A percentile compares a stretch with the other conserved stretches of the same genome.
These are phyloP conservation scores for Drosophila repletoides DNA, from an alignment of 1,140 invertebrate genomes.

Conservation along the genomic window DNA sequence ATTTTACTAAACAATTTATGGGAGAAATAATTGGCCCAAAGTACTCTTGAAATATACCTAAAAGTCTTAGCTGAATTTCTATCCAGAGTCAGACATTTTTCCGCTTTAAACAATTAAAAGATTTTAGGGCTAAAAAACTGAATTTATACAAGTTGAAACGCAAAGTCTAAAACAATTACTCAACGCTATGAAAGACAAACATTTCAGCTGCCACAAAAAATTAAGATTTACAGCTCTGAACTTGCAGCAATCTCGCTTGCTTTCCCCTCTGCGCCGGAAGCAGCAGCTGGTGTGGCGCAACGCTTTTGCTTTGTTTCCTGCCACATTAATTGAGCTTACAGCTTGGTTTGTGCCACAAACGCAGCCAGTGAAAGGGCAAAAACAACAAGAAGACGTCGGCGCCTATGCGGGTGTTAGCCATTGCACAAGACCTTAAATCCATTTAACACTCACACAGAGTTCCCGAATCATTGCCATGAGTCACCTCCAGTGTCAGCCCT, in stretches of 20 bases:
- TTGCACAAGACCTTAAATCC: slow-evolving; percentile 32
- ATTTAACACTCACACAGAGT: no score
- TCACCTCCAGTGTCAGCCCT: slow-evolving; percentile 4
- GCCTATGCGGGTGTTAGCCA: slow-evolving; percentile 32
- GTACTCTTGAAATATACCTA: no score
- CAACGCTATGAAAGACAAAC: slow-evolving; percentile 17
- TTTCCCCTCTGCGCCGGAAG: slow-evolving; percentile 19
- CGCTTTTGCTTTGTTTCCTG: slow-evolving; percentile 12
- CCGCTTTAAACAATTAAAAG: slow-evolving; percentile 2
- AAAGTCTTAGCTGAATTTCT: no score
- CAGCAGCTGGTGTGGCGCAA: slow-evolving; percentile 23
- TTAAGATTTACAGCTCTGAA: slow-evolving; percentile 20
- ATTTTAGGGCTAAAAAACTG: slow-evolving; percentile 32
- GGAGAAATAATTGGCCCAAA: not conserved
- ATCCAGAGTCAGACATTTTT: no score
- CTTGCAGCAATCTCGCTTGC: slow-evolving; percentile 8
- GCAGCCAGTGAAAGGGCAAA: slow-evolving; percentile 25
- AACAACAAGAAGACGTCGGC: slow-evolving; percentile 6
- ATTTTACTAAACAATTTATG: slow-evolving; percentile 27
- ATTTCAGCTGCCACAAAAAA: slow-evolving; percentile 34
- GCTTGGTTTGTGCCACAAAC: not conserved
- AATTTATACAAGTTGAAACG: slow-evolving; percentile 57
- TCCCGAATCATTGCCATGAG: slow-evolving; percentile 7
- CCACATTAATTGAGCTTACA: slow-evolving; percentile 21
- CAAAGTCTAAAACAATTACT: slow-evolving; percentile 24